Conservation (phyloP, 1,140 invertebrate genomes). For the Laupala kohalensis region DNA sequence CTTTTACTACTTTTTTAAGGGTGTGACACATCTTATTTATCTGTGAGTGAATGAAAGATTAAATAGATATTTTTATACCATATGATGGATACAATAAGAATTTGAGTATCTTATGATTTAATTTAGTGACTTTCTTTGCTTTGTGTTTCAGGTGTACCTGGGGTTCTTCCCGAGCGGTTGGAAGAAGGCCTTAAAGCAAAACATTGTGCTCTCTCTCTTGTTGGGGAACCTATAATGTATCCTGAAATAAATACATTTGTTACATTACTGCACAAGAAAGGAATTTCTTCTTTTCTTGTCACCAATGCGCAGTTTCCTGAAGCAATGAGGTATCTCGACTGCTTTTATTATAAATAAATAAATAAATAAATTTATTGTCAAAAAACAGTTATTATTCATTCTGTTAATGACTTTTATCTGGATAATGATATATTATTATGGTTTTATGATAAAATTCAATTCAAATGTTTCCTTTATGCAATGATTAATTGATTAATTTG, state of each 20-base stretch:
- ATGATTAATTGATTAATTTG: too few relatives aligned
- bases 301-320: constrained; percentile 54
- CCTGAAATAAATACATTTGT: constrained; percentile 48
- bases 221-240: constrained; percentile 57
- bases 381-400: background rate
- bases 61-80: too few relatives aligned
- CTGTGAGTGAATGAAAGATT: too few relatives aligned
- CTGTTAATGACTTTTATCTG: background rate
- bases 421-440: background rate
- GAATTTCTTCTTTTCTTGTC: constrained; percentile 46
- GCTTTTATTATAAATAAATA: background rate
- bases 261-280: constrained; percentile 35
- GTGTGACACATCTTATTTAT: too few relatives aligned
- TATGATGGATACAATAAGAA: too few relatives aligned
- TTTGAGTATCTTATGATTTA: too few relatives aligned
- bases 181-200: constrained; percentile 35
- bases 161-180: constrained; percentile 37
- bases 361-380: too few relatives aligned
- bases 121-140: too few relatives aligned
- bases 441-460: too few relatives aligned
- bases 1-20: too few relatives aligned
- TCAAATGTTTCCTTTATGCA: too few relatives aligned
- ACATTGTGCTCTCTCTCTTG: constrained; percentile 51
- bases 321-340: constrained; percentile 31
- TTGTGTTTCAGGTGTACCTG: constrained; percentile 39